These are phyloP conservation scores for Gastrophryne carolinensis DNA, from an alignment of 2,797 vertebrate genomes.

Conservation along the genomic window DNA sequence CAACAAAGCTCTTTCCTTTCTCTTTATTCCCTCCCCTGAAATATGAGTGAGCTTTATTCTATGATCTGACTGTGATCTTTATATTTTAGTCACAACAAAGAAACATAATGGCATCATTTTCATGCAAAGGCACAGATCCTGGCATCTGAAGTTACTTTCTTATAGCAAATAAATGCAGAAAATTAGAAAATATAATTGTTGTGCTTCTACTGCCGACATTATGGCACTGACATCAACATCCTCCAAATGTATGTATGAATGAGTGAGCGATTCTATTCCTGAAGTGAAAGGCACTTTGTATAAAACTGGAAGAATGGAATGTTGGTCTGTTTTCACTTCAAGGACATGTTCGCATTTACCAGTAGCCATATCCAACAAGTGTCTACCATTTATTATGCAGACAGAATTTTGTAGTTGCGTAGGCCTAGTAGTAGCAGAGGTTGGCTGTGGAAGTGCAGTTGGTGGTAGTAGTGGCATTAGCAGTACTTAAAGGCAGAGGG, in stretches of 20 bases:
- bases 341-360: too few relatives aligned
- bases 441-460: too few relatives aligned
- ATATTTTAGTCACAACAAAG: conserved; percentile 59
- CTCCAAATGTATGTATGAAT: conserved; percentile 54
- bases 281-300: conserved; percentile 4
- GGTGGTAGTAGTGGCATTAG: too few relatives aligned
- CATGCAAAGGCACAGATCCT: conserved; percentile 65
- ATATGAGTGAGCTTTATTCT: conserved; percentile 50
- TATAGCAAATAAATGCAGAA: conserved; percentile 69
- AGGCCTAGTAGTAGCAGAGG: too few relatives aligned
- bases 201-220: conserved; percentile 63
- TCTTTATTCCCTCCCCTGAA: conserved; percentile 13
- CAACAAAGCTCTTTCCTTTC: neutral
- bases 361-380: too few relatives aligned
- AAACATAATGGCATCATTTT: conserved; percentile 67
- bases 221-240: conserved; percentile 63
- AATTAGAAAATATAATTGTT: conserved; percentile 65
- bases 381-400: too few relatives aligned
- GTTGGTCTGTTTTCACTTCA: neutral
- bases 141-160: conserved; percentile 72
- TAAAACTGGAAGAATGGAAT: neutral
- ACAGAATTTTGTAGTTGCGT: too few relatives aligned
- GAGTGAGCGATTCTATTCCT: neutral
- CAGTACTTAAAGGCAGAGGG: too few relatives aligned
- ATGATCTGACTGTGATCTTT: conserved; percentile 60